Conservation (phyloP, 2,888 invertebrate species). For the Microplitis deprimator region DNA sequence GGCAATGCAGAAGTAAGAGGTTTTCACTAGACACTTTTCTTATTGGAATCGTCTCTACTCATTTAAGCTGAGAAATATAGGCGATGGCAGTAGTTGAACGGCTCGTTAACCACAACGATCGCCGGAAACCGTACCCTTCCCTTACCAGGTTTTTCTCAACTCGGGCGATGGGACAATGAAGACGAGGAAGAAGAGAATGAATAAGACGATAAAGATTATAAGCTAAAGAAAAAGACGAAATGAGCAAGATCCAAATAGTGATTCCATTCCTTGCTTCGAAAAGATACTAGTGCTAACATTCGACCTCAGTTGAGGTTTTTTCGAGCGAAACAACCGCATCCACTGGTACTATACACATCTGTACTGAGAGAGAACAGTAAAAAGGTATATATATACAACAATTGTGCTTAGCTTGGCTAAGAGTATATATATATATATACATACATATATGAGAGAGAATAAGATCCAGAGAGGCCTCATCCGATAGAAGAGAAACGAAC, state of each 20-base stretch:
- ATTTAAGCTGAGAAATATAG: conserved; percentile 22
- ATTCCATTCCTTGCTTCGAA: neutral
- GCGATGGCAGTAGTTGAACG: conserved; percentile 35
- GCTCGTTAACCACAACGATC: conserved; percentile 44
- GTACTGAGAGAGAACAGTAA: too few species aligned
- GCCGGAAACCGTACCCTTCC: conserved; percentile 43
- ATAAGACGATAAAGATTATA: neutral
- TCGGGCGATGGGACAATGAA: neutral
- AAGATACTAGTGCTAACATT: conserved; percentile 8
- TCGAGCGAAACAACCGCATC: neutral
- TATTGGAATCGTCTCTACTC: conserved; percentile 35
- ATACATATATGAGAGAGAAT: neutral
- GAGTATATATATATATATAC: neutral
- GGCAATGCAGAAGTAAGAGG: neutral
- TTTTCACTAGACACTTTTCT: conserved; percentile 34
- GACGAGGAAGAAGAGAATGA: neutral
- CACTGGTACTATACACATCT: neutral
- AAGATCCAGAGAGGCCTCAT: conserved; percentile 8
- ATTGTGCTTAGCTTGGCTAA: neutral
- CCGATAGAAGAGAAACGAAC: conserved; percentile 1
- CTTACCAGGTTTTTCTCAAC: conserved; percentile 20
- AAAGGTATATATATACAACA: neutral
- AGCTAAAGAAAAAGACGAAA: neutral
- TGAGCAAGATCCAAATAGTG: conserved; percentile 18
- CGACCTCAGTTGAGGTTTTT: conserved; percentile 21